Evolutionary conservation across 2,888 invertebrate species (phyloP), one percentile per base, ranked within the genome.

Genomic region (Phengaris alcon): DNA sequence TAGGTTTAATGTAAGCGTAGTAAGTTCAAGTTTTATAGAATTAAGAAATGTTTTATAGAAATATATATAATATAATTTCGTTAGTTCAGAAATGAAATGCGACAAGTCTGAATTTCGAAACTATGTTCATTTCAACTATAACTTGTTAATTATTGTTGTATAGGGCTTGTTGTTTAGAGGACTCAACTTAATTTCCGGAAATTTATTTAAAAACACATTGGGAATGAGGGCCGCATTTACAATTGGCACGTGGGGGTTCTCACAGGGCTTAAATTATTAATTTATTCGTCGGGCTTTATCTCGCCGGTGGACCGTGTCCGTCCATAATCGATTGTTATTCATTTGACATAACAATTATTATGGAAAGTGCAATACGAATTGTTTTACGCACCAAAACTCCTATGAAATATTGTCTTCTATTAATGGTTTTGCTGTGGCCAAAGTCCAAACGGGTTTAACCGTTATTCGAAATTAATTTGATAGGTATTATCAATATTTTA

Each of bases 221-320:
- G 5, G 35, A 3, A 22, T 10, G 59, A 59, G 70, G 46, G 55
- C 15, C 9, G 51, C 52, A 70, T 75, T 75, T 22, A 70, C 75
- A 70, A 73, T 59, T 64, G 73, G 44, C 78, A 79, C 68, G 75
- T 78, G 79, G 52, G 73, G 75, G 75, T 77, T 81, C 81, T 75
- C 81, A 81, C 80, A 79, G 80, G 77, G 79, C 75, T 81, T 79
- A 80, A 79, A 81, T 80, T 80, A 80, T 79, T 79, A 81, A 81
- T 82, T 77, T 81, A 80, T 81, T 79, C 80, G 78, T 75, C 76
- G 77, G 75, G 70, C 75, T 57, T 59, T 57, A 70, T 70, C 75
- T 76, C 77, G 76, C 75, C 77, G 76, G 70, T 76, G 77, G 80
- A 81, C 80, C 81, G 81, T 81, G 81, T 79, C 80, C 78, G 75